phyloP scores from a whole-genome alignment of 2,888 invertebrate genomes.

The Unio pictorum region DNA sequence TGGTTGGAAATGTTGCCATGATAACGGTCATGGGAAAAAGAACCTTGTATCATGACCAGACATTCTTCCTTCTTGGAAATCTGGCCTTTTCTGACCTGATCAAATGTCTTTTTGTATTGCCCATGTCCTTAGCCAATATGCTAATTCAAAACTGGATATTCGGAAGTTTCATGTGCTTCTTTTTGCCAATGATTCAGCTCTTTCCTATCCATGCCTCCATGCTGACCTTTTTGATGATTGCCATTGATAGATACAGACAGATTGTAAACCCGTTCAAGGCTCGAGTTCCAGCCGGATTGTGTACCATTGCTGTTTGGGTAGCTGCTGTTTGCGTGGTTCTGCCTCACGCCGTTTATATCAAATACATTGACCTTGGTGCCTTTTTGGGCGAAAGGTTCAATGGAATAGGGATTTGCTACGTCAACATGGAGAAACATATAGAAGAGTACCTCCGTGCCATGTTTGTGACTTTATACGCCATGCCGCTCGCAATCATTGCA shows the following conservation, averaged over 20 bases:
- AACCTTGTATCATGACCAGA: conserved; percentile 77
- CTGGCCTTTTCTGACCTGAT: conserved; percentile 79
- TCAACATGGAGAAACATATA: conserved; percentile 57
- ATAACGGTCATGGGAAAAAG: conserved; percentile 73
- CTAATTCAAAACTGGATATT: conserved; percentile 83
- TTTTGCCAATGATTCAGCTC: conserved; percentile 83
- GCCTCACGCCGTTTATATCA: conserved; percentile 82
- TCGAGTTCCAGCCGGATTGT: conserved; percentile 79
- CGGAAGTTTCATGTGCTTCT: conserved; percentile 81
- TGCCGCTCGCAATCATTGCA: conserved; percentile 77
- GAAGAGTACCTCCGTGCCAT: conserved; percentile 69
- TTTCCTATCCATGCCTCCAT: conserved; percentile 82
- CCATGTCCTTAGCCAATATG: conserved; percentile 80
- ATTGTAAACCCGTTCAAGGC: conserved; percentile 79
- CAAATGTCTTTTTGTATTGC: conserved; percentile 80
- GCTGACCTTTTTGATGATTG: conserved; percentile 80
- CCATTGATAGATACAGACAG: conserved; percentile 80
- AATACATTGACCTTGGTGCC: conserved; percentile 81
- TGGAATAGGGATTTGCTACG: conserved; percentile 66
- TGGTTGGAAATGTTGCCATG: conserved; percentile 77
- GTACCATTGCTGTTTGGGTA: conserved; percentile 81
- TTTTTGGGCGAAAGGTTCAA: conserved; percentile 65
- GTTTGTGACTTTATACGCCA: conserved; percentile 73
- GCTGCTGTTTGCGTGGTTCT: conserved; percentile 81
- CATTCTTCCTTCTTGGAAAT: conserved; percentile 80